Evolutionary conservation across 2,797 vertebrate genomes (phyloP).

Genomic region (Alouatta caraya): DNA sequence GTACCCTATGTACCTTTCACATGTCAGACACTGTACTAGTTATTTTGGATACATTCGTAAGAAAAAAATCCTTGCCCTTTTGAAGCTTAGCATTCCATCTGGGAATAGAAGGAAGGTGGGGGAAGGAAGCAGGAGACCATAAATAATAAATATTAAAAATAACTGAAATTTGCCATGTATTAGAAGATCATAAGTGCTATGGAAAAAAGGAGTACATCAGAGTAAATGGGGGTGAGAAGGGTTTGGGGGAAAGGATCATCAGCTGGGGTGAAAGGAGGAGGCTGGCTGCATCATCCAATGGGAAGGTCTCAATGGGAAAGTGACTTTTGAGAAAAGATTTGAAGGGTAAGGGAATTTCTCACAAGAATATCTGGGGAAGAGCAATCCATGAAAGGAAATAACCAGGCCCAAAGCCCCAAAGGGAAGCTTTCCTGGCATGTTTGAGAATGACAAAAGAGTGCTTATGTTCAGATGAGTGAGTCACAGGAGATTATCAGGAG

Average conservation of each 20-base stretch:
- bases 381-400: not conserved
- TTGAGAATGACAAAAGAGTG: not conserved
- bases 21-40: not conserved
- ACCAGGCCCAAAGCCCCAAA: not conserved
- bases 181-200: not conserved
- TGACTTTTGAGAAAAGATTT: not conserved
- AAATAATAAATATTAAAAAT: not conserved
- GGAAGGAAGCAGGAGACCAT: not conserved
- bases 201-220: not conserved
- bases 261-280: not conserved
- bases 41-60: not conserved
- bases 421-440: not conserved
- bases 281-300: not conserved
- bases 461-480: not conserved
- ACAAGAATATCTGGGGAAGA: not conserved
- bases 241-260: not conserved
- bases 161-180: not conserved
- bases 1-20: not conserved
- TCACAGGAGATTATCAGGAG: not conserved
- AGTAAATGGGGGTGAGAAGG: not conserved
- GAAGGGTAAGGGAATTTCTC: not conserved
- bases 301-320: not conserved
- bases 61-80: not conserved
- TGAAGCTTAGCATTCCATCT: not conserved
- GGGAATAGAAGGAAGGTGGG: not conserved